Conservation (phyloP, 2,113 vertebrate species). For the Podarcis cretensis region DNA sequence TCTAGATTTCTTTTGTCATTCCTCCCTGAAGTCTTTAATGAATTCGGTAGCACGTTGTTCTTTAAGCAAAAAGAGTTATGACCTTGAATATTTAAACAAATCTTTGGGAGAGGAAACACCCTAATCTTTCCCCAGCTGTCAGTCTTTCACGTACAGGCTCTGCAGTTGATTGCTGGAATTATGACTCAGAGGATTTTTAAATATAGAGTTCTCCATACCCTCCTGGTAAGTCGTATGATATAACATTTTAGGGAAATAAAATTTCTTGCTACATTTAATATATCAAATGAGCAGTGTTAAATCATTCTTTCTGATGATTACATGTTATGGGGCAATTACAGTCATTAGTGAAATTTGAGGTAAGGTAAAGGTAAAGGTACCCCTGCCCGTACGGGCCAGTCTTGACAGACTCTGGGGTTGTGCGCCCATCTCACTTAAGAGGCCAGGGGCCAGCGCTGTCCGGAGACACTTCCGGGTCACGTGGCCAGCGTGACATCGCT, state of each 20-base stretch:
- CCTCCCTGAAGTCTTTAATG: neutral
- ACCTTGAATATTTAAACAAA: constrained; percentile 42
- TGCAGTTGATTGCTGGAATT: constrained; percentile 39
- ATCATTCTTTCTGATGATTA: neutral
- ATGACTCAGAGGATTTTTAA: constrained; percentile 39
- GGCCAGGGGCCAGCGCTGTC: no score
- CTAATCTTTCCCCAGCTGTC: neutral
- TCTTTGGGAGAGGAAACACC: neutral
- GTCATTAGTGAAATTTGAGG: neutral
- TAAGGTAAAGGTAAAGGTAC: no score
- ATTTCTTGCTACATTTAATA: constrained; percentile 12
- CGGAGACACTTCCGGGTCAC: no score
- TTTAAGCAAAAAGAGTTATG: constrained; percentile 5
- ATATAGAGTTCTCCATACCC: constrained; percentile 2
- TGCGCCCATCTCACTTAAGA: no score
- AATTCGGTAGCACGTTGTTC: neutral
- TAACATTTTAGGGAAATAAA: constrained; percentile 27
- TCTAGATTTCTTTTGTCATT: neutral
- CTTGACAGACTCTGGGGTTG: no score
- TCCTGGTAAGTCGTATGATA: constrained; percentile 17
- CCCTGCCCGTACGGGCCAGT: no score
- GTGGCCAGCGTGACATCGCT: no score
- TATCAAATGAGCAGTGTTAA: constrained; percentile 27
- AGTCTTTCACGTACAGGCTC: neutral
- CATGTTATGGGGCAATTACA: constrained; percentile 16